Evolutionary conservation across 2,888 invertebrate genomes (phyloP), one percentile per base, ranked within the genome.

Genomic region (Litoditis marina): DNA sequence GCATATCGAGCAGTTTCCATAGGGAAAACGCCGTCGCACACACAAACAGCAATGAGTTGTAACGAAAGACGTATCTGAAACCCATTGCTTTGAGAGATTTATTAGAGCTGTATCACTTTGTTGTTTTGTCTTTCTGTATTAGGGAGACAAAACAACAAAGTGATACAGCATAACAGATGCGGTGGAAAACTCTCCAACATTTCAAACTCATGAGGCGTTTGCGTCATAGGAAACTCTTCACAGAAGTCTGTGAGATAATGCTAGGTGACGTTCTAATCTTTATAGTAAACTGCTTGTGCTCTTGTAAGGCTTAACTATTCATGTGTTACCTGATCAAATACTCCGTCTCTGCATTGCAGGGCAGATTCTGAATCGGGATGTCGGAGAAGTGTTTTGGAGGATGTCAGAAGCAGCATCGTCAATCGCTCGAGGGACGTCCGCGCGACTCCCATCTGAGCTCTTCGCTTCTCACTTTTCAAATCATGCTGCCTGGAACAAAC

Each of bases 11-110:
- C 68, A 28, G 73, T 67, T n/a, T 83, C 83, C 31, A 78, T 68
- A 8, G 81, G 78, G 49, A 82, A 90, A 46, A 94, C 90, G n/a
- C 94, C 94, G 85, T 96, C 95, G 81, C 94, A 92, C 51, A 95
- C 92, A 65, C 96, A 94, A 85, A 92, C 92, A 85, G 95, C 94
- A 77, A 98, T 92, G 72, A 95, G 88, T 86, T 96, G 94, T 89
- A 96, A 91, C 28, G 96, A 94, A 70, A 93, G 88, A 67, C 94
- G 87, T 91, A 96, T 96, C 74, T 81, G 68, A 55, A 66, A 56
- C n/a, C 22, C n/a, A n/a, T n/a, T n/a, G n/a, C n/a, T n/a, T n/a
- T n/a, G n/a, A n/a, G n/a, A n/a, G n/a, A n/a, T n/a, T n/a, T n/a
- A n/a, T n/a, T n/a, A n/a, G n/a, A n/a, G n/a, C n/a, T n/a, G n/a